These are phyloP conservation scores for Polyommatus iphigenia DNA, from an alignment of 2,888 invertebrate genomes.

Conservation along the genomic window DNA sequence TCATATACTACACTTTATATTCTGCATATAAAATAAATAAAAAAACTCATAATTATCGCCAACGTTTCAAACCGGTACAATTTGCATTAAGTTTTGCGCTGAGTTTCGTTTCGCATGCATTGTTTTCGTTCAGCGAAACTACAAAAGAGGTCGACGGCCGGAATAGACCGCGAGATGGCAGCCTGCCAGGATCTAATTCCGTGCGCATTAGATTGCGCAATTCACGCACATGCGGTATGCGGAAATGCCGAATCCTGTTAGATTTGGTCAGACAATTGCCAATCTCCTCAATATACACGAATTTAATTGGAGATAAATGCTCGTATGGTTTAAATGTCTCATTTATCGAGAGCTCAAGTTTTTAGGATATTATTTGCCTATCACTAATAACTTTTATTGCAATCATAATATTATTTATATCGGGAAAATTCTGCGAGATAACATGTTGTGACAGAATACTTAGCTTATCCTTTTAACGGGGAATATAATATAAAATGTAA, in stretches of 20 bases:
- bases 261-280: constrained; percentile 27
- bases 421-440: neutral
- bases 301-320: neutral
- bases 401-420: neutral
- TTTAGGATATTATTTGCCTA: neutral
- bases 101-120: constrained; percentile 49
- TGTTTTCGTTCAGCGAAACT: constrained; percentile 52
- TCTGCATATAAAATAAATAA: too few species aligned
- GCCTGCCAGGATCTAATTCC: constrained; percentile 57
- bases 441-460: neutral
- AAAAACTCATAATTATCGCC: constrained; percentile 29
- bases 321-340: neutral
- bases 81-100: constrained; percentile 30
- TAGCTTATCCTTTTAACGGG: neutral
- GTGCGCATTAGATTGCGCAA: constrained; percentile 58
- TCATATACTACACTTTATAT: too few species aligned
- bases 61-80: constrained; percentile 27
- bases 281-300: constrained; percentile 2
- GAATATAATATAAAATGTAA: neutral
- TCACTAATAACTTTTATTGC: neutral
- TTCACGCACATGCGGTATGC: constrained; percentile 45
- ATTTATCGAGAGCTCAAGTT: neutral
- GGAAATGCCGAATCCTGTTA: constrained; percentile 42
- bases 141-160: constrained; percentile 62
- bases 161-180: constrained; percentile 60